Evolutionary conservation across 1,140 invertebrate species (phyloP).

Genomic region (Bombus turneri): DNA sequence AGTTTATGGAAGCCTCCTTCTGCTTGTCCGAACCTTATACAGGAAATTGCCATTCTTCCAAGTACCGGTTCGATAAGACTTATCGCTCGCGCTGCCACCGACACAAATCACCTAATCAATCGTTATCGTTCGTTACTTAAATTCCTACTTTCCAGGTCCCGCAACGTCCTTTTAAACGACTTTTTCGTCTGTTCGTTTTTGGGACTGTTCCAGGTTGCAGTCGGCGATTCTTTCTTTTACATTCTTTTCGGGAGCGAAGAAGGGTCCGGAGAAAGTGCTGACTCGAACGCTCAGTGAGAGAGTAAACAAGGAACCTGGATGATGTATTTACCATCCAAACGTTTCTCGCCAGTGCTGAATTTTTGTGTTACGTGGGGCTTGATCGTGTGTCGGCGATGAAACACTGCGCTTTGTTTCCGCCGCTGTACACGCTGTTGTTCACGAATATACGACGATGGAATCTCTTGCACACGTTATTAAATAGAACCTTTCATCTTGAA

Average conservation of each 20-base stretch:
- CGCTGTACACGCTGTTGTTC: too few species aligned
- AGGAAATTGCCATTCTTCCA: slow-evolving; percentile 7
- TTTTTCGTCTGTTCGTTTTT: not conserved
- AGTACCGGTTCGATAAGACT: slow-evolving; percentile 1
- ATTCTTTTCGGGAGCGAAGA: not conserved
- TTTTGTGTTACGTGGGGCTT: not conserved
- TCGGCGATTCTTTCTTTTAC: not conserved
- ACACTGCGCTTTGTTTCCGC: not conserved
- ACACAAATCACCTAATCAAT: slow-evolving; percentile 8
- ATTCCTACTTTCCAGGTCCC: not conserved
- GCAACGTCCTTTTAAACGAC: not conserved
- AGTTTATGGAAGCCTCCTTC: slow-evolving; percentile 5
- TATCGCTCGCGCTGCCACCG: not conserved
- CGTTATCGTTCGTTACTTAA: slow-evolving; percentile 15
- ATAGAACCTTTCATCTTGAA: too few species aligned
- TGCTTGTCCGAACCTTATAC: not conserved
- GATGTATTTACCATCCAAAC: slow-evolving; percentile 8
- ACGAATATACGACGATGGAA: too few species aligned
- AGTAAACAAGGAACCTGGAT: slow-evolving; percentile 1
- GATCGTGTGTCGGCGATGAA: not conserved
- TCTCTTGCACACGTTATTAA: too few species aligned
- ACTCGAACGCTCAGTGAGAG: not conserved
- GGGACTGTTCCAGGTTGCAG: slow-evolving; percentile 11
- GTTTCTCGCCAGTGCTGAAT: not conserved
- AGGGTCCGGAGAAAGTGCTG: slow-evolving; percentile 26